phyloP scores from a whole-genome alignment of 1,140 invertebrate genomes.

The Mesaphorura yosii region DNA sequence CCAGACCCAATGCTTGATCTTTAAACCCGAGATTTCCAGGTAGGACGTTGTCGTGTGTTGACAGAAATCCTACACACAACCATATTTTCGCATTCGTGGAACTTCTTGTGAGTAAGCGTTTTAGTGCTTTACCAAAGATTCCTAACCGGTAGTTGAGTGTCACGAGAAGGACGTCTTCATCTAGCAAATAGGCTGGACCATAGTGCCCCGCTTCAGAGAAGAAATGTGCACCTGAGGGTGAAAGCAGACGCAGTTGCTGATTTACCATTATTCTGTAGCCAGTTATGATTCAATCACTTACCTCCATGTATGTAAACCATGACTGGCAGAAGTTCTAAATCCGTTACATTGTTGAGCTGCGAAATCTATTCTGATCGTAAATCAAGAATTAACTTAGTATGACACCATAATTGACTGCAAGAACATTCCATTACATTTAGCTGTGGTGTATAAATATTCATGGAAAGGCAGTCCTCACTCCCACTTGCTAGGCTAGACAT shows the following conservation, averaged over 20 bases:
- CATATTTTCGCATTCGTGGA: too few relatives aligned
- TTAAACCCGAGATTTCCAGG: conserved; percentile 18
- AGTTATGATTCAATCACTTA: too few relatives aligned
- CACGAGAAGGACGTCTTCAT: conserved; percentile 48
- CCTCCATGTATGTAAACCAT: conserved; percentile 22
- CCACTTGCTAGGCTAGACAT: conserved; percentile 24
- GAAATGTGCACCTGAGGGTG: too few relatives aligned
- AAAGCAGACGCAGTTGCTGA: too few relatives aligned
- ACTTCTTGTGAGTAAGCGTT: too few relatives aligned
- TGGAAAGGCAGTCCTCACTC: conserved; percentile 34
- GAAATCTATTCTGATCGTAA: not conserved
- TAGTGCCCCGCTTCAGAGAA: conserved; percentile 9
- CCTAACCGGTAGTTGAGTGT: conserved; percentile 54
- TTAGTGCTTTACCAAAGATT: conserved; percentile 38
- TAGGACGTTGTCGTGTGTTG: conserved; percentile 6
- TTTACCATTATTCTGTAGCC: too few relatives aligned
- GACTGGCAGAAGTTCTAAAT: too few relatives aligned
- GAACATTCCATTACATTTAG: not conserved
- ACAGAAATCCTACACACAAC: conserved; percentile 20
- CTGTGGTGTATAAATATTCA: conserved; percentile 7
- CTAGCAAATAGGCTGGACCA: conserved; percentile 48
- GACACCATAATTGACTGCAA: not conserved
- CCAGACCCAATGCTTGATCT: conserved; percentile 14
- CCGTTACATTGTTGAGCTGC: not conserved
- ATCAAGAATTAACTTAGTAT: not conserved